Evolutionary conservation across 2,888 invertebrate species (phyloP).

Genomic region (Zeuzera pyrina): DNA sequence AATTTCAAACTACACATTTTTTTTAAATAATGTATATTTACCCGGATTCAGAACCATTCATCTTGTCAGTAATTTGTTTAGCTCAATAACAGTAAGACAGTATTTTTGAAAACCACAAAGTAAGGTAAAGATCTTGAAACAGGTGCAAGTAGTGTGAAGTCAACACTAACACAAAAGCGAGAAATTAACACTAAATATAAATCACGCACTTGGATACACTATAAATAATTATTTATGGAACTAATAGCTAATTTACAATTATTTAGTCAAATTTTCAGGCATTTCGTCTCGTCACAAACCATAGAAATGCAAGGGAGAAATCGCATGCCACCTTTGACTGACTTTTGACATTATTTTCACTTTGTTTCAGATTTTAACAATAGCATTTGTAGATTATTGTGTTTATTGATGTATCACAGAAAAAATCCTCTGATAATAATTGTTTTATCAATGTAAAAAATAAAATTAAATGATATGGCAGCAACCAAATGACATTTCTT

Average conservation of each 20-base stretch:
- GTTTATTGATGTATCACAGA: slow-evolving; percentile 32
- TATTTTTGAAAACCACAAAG: too few species aligned
- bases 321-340: slow-evolving; percentile 61
- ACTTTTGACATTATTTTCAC: slow-evolving; percentile 62
- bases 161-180: too few species aligned
- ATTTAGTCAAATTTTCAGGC: slow-evolving; percentile 40
- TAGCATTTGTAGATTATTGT: slow-evolving; percentile 21
- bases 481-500: slow-evolving; percentile 72
- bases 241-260: slow-evolving; percentile 44
- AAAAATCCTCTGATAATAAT: slow-evolving; percentile 27
- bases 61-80: slow-evolving; percentile 57
- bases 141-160: too few species aligned
- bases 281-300: slow-evolving; percentile 66
- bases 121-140: too few species aligned
- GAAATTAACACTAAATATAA: slow-evolving; percentile 9
- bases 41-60: slow-evolving; percentile 88
- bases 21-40: too few species aligned
- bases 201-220: slow-evolving; percentile 44
- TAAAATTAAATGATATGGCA: slow-evolving; percentile 53
- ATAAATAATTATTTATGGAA: slow-evolving; percentile 49
- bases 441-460: slow-evolving; percentile 42
- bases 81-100: too few species aligned
- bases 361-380: slow-evolving; percentile 24
- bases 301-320: slow-evolving; percentile 66
- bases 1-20: too few species aligned